Base-by-base conservation (phyloP, 2,113 vertebrate genomes). In the Prochilodus magdalenae region DNA sequence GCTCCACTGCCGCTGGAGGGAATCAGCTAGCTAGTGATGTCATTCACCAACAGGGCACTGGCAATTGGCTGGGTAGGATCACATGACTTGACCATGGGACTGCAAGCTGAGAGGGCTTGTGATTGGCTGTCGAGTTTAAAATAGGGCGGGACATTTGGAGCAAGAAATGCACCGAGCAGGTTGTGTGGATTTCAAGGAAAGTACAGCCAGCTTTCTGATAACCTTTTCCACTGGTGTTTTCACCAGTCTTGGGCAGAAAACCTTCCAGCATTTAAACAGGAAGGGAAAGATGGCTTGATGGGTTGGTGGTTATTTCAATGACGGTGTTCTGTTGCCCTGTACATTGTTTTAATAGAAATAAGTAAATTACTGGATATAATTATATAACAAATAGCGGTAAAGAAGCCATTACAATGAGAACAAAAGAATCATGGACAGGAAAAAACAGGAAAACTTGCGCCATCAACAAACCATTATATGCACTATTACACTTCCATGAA, bases 1-100 rank as follows among this genome's bases (percentile, higher is more conserved):
- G 96, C 96, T 96, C 94, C 95, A 88, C 96, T 95, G 96, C 96
- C 95, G 96, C 97, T 97, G 96, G 97, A 99, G 96, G 97, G 96
- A 98, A 96, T 94, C 94, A 95, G 95, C 96, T 94, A 91, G 89
- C 85, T 83, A 90, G 95, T 98, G 97, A 99, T 92, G 98, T 99
- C 96, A 98, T 92, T 91, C 86, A 89, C 83, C 77, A 75, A 91
- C 90, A 90, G 87, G 84, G 84, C 92, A 84, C 57, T 65, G 83
- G 89, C 65, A 88, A 94, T 97, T 98, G 97, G 98, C 93, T 79
- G 80, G 70, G 85, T 57, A 86, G 88, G 84, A 85, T 95, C 94
- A 96, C 95, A 94, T 95, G 92, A 95, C 94, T 92, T 80, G 92
- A 93, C 92, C 85, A 89, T 92, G 90, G 89, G 93, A 91, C 94